These are phyloP conservation scores for Ammodytes dubius DNA, from an alignment of 2,113 vertebrate genomes.

Conservation along the genomic window DNA sequence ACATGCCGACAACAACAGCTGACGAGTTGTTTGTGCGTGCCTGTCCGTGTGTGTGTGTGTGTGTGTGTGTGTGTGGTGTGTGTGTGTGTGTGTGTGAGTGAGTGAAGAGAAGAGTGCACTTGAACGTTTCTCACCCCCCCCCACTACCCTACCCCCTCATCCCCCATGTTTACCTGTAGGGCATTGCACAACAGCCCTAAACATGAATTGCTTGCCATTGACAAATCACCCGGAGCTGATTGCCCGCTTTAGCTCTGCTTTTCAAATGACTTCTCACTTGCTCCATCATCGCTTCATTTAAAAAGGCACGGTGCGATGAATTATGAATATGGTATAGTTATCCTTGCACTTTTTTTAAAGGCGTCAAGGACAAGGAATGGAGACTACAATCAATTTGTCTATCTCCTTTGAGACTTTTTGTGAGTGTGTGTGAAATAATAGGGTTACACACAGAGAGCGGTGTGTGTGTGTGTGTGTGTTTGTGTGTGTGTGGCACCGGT, in stretches of 20 bases:
- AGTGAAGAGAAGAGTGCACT: conserved; percentile 59
- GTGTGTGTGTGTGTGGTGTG: conserved; percentile 14
- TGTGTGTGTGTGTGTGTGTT: conserved; percentile 5
- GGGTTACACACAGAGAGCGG: conserved; percentile 20
- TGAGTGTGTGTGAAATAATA: background rate
- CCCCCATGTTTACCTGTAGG: conserved; percentile 76
- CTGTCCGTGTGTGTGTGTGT: conserved; percentile 21
- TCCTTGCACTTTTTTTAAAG: conserved; percentile 29
- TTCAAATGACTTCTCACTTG: conserved; percentile 56
- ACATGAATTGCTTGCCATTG: conserved; percentile 61
- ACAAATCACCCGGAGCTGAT: conserved; percentile 70
- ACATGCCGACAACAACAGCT: conserved; percentile 75
- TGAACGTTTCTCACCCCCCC: conserved; percentile 52
- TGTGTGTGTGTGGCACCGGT: conserved; percentile 10
- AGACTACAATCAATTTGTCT: conserved; percentile 18
- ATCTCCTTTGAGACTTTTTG: conserved; percentile 23
- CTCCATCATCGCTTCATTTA: conserved; percentile 37
- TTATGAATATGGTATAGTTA: conserved; percentile 41
- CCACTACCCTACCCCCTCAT: conserved; percentile 7
- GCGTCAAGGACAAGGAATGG: conserved; percentile 35
- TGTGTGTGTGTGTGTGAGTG: conserved; percentile 21
- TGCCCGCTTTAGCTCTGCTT: conserved; percentile 62
- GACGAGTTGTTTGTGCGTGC: conserved; percentile 47
- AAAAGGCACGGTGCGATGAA: conserved; percentile 26
- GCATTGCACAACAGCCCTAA: conserved; percentile 56